These are phyloP conservation scores for Paguma larvata DNA, from an alignment of 2,797 vertebrate species.

Conservation along the genomic window DNA sequence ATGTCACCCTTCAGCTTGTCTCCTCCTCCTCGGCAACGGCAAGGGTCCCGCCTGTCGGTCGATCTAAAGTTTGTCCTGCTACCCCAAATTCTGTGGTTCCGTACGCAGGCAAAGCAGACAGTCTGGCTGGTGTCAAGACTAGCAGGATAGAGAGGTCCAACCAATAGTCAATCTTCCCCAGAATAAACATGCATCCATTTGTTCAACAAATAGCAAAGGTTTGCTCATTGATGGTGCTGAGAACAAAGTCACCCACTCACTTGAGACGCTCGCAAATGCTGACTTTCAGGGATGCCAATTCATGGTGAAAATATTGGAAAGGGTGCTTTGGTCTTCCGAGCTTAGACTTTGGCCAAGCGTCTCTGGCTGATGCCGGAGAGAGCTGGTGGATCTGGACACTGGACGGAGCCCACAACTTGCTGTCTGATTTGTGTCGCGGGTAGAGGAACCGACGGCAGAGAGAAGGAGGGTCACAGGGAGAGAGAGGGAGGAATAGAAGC, in stretches of 20 bases:
- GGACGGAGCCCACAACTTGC: not conserved
- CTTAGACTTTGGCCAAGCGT: not conserved
- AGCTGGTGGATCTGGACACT: not conserved
- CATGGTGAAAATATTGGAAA: fast-evolving
- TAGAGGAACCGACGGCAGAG: not conserved
- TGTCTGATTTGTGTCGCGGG: not conserved
- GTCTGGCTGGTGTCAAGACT: not conserved
- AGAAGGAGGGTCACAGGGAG: not conserved
- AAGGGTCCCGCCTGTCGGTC: not conserved
- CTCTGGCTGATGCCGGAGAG: not conserved
- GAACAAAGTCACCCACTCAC: not conserved
- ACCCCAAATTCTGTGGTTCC: not conserved
- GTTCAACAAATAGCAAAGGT: not conserved
- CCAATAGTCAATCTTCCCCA: not conserved
- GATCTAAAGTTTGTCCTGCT: not conserved
- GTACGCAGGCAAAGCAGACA: fast-evolving
- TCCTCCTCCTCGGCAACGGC: fast-evolving
- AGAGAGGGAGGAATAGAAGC: fast-evolving
- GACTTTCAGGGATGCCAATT: not conserved
- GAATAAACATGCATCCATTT: not conserved
- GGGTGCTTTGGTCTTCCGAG: not conserved
- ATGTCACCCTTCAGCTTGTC: not conserved
- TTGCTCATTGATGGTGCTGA: not conserved
- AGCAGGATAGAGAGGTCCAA: not conserved
- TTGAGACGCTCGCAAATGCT: not conserved